Evolutionary conservation across 92 coral and sea anemone species (phyloP).

Genomic region (Epizoanthus scotinus): DNA sequence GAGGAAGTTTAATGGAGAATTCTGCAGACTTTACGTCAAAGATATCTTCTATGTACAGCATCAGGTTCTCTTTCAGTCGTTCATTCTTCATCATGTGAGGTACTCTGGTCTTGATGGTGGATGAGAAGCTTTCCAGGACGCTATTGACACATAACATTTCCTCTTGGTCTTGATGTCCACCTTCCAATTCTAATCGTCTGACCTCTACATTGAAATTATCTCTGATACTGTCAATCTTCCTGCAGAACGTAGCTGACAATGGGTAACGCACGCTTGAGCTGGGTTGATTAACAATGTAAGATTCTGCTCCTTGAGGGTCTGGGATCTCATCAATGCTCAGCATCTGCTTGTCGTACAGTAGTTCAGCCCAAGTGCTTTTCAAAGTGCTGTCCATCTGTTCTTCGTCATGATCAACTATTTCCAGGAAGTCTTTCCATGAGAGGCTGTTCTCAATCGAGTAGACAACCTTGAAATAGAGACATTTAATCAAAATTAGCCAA

Average conservation of each 20-base stretch:
- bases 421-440: conserved; percentile 12
- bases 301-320: conserved; percentile 58
- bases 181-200: conserved; percentile 14
- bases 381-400: neutral
- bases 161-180: conserved; percentile 18
- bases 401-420: neutral
- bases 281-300: conserved; percentile 41
- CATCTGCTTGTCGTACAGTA: conserved; percentile 34
- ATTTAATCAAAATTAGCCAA: neutral
- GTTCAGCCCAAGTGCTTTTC: conserved; percentile 36
- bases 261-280: conserved; percentile 24
- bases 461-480: conserved; percentile 14
- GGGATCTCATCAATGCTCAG: conserved; percentile 56
- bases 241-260: conserved; percentile 28
- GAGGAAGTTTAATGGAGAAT: conserved; percentile 27
- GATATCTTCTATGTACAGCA: conserved; percentile 51
- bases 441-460: conserved; percentile 31
- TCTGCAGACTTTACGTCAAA: conserved; percentile 45
- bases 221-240: conserved; percentile 40
- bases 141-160: neutral
- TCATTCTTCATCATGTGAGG: conserved; percentile 31
- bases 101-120: neutral
- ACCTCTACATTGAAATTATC: conserved; percentile 27
- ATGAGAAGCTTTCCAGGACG: neutral
- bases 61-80: conserved; percentile 34